Percentiles rank a stretch among this genome's conserved stretches.
phyloP scores from a whole-genome alignment of 64 coral and sea anemone species.

The Dendrophyllia cribrosa region DNA sequence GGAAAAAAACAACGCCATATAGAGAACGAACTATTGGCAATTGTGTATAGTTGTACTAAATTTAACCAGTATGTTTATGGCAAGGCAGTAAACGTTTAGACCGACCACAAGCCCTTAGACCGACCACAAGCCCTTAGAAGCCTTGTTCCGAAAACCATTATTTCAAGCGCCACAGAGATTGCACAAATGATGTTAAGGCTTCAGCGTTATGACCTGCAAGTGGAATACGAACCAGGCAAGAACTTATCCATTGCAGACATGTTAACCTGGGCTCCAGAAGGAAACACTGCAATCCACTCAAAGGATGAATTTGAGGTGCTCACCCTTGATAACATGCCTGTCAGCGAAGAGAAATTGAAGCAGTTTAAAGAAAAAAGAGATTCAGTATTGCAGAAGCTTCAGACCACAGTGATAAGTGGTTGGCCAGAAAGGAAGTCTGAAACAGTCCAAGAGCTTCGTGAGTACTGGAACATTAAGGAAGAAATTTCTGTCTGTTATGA shows the following conservation, averaged over 20 bases:
- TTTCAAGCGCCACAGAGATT: no score
- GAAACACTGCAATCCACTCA: neutral
- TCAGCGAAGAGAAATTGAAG: slow-evolving; percentile 36
- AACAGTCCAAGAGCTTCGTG: neutral
- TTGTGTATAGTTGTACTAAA: slow-evolving; percentile 32
- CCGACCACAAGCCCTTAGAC: no score
- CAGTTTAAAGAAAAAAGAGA: slow-evolving; percentile 43
- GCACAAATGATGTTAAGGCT: neutral
- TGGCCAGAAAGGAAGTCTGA: slow-evolving; percentile 25
- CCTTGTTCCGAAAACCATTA: no score
- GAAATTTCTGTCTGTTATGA: slow-evolving; percentile 34
- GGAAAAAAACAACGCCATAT: neutral
- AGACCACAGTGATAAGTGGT: slow-evolving; percentile 38
- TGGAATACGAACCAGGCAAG: neutral
- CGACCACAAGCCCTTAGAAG: no score
- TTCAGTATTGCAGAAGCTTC: slow-evolving; percentile 26
- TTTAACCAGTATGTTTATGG: slow-evolving; percentile 57
- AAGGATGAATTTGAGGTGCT: slow-evolving; percentile 37
- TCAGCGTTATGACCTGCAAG: neutral
- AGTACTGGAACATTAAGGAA: slow-evolving; percentile 41
- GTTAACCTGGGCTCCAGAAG: slow-evolving; percentile 28
- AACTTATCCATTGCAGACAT: slow-evolving; percentile 46
- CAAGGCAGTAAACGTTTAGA: neutral
- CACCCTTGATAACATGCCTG: slow-evolving; percentile 18
- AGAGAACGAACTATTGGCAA: slow-evolving; percentile 25